Evolutionary conservation across 2,113 vertebrate genomes (phyloP).

Genomic region (Terrapene triunguis): DNA sequence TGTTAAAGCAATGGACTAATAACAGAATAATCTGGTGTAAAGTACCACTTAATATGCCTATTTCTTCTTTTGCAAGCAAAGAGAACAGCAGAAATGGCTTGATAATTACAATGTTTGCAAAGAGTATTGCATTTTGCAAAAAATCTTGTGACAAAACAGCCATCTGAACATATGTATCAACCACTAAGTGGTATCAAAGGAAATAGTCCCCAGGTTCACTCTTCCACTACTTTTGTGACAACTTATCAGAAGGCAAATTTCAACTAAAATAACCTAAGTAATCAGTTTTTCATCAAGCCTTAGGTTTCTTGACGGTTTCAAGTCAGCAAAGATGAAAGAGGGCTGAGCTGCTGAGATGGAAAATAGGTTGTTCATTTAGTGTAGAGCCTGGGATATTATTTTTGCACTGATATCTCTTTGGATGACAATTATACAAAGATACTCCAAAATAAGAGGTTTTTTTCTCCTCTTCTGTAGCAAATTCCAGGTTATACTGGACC

Average conservation of each 20-base stretch:
- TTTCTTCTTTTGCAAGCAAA: not conserved
- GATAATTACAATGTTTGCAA: not conserved
- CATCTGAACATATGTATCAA: not conserved
- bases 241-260: slow-evolving; percentile 12
- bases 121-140: not conserved
- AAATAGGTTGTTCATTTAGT: not conserved
- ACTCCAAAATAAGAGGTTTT: not conserved
- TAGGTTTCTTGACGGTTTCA: not conserved
- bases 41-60: not conserved
- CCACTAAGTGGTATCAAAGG: not conserved
- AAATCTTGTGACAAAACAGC: not conserved
- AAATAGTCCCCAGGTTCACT: not conserved
- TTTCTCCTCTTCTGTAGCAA: not conserved
- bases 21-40: not conserved
- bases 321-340: slow-evolving; percentile 21
- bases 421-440: not conserved
- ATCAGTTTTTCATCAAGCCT: not conserved
- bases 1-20: not conserved
- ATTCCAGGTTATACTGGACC: not conserved
- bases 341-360: not conserved
- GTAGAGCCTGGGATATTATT: not conserved
- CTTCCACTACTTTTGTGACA: not conserved
- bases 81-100: not conserved
- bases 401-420: not conserved
- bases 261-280: slow-evolving; percentile 11